Evolutionary conservation across 2,113 vertebrate species (phyloP).

Genomic region (Ciconia boyciana): DNA sequence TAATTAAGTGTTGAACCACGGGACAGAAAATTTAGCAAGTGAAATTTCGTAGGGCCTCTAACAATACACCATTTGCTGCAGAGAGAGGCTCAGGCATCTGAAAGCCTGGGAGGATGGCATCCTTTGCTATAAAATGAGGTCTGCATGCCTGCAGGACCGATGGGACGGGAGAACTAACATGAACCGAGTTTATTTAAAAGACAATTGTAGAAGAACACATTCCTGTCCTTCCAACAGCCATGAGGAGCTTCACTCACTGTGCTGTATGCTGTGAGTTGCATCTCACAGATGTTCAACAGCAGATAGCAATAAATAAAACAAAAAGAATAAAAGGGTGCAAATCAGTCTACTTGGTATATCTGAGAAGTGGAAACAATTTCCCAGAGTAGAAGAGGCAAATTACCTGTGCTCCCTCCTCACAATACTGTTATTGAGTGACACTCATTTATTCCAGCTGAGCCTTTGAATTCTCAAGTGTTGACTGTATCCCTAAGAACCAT

Average conservation of each 20-base stretch:
- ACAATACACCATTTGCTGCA: neutral
- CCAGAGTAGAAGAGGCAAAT: neutral
- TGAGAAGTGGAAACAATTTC: neutral
- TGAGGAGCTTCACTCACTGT: neutral
- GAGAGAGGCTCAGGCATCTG: too few species aligned
- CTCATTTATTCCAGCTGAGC: neutral
- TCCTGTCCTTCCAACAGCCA: neutral
- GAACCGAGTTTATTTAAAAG: neutral
- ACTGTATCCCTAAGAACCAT: neutral
- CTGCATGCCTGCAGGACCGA: neutral
- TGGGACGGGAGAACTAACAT: fast-evolving
- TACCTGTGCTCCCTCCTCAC: neutral
- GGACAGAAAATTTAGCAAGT: neutral
- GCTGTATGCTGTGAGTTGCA: neutral
- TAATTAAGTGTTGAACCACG: neutral
- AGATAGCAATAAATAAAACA: neutral
- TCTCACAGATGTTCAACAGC: neutral
- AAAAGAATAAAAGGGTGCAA: neutral
- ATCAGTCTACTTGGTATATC: neutral
- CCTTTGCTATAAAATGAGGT: fast-evolving
- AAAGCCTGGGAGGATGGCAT: neutral
- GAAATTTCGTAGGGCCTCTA: neutral
- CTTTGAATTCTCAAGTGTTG: neutral
- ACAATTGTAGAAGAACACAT: neutral
- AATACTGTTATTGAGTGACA: neutral